These are phyloP conservation scores for Ceratotherium simum DNA, from an alignment of 2,113 vertebrate genomes.

Conservation along the genomic window DNA sequence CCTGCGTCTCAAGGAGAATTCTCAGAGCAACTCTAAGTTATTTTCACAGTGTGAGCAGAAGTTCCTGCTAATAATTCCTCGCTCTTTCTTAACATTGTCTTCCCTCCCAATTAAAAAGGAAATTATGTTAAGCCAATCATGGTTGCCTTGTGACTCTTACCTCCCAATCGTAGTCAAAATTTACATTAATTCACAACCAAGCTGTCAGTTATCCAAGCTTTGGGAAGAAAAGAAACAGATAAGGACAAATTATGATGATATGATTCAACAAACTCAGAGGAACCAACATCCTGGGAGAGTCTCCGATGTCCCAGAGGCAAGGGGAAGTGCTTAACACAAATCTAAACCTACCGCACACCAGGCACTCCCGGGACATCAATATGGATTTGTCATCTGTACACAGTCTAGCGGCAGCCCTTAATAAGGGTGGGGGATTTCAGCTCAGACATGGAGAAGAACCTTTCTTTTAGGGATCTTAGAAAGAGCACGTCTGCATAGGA, in stretches of 20 bases:
- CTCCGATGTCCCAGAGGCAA: background rate
- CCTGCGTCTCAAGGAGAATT: background rate
- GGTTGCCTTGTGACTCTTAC: background rate
- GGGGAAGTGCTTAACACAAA: background rate
- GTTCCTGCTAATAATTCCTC: background rate
- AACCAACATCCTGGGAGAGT: background rate
- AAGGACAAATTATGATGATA: background rate
- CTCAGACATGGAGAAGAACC: background rate
- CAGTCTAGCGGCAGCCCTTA: background rate
- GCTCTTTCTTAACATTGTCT: background rate
- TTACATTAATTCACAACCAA: background rate
- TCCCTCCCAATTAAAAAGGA: background rate
- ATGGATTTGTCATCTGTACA: background rate
- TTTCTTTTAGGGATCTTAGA: conserved; percentile 12
- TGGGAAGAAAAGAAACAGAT: background rate
- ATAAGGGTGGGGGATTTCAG: background rate
- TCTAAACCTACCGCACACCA: background rate
- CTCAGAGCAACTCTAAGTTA: background rate
- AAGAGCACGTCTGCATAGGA: background rate
- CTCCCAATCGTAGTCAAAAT: background rate
- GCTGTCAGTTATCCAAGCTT: background rate
- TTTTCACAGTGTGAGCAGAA: background rate
- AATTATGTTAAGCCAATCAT: background rate
- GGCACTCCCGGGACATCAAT: background rate
- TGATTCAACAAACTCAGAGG: background rate